Conservation (phyloP, 2,113 vertebrate species). For the Vidua macroura region DNA sequence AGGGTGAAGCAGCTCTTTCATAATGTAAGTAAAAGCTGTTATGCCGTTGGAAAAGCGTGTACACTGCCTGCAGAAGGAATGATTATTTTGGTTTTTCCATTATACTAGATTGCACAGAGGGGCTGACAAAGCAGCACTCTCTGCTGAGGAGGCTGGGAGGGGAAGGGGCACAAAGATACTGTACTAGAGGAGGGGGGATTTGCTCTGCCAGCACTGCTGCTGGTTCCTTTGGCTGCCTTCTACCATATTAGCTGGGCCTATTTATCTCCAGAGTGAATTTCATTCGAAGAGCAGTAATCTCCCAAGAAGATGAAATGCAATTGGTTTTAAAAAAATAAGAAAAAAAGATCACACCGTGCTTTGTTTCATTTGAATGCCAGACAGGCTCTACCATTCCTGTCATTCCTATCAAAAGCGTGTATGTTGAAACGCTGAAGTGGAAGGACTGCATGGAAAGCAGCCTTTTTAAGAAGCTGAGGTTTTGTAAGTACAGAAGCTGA, state of each 20-base stretch:
- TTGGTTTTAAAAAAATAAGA: neutral
- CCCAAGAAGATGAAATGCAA: neutral
- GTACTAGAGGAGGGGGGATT: neutral
- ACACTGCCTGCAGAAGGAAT: neutral
- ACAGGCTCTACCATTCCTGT: conserved; percentile 15
- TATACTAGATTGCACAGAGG: neutral
- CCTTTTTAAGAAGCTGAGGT: conserved; percentile 23
- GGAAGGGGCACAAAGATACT: neutral
- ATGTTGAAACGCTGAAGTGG: neutral
- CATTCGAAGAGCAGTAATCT: neutral
- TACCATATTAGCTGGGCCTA: neutral
- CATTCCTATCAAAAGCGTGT: neutral
- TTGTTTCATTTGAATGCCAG: conserved; percentile 39
- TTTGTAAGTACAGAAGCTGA: conserved; percentile 40
- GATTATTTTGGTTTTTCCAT: neutral
- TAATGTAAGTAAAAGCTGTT: conserved; percentile 36
- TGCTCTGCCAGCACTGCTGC: neutral
- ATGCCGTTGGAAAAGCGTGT: neutral
- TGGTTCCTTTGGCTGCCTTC: neutral
- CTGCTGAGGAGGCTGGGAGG: neutral
- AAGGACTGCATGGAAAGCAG: conserved; percentile 18
- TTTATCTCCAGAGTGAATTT: neutral
- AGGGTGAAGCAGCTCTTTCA: conserved; percentile 22
- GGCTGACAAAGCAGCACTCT: neutral
- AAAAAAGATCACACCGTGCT: neutral